Evolutionary conservation across 1,140 invertebrate genomes (phyloP).

Genomic region (Drosophila willistoni): DNA sequence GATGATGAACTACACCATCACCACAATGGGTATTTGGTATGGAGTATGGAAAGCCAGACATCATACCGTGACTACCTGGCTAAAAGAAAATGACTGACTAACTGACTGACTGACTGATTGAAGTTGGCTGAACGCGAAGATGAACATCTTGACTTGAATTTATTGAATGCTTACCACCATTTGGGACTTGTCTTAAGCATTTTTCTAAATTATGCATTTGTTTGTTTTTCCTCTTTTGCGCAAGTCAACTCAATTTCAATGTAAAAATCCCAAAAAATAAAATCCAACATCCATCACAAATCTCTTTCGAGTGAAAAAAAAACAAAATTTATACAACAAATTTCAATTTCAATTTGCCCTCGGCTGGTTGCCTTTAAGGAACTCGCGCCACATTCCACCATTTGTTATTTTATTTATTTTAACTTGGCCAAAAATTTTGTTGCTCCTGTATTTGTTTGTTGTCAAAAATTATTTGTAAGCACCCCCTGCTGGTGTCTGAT

Average conservation of each 20-base stretch:
- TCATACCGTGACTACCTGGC: constrained; percentile 56
- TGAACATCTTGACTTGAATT: constrained; percentile 71
- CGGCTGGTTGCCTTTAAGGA: constrained; percentile 32
- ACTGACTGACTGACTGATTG: constrained; percentile 35
- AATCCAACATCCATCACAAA: constrained; percentile 14
- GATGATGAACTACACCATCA: constrained; percentile 60
- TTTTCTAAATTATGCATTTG: constrained; percentile 53
- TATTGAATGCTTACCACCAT: constrained; percentile 59
- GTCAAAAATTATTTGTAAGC: constrained; percentile 34
- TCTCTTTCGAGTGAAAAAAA: constrained; percentile 21
- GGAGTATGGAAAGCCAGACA: constrained; percentile 52
- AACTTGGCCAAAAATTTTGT: constrained; percentile 17
- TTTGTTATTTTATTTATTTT: constrained; percentile 33
- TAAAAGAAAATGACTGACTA: constrained; percentile 28
- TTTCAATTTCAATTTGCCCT: constrained; percentile 61
- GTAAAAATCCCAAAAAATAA: background rate
- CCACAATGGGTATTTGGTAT: constrained; percentile 2
- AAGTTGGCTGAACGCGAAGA: no score
- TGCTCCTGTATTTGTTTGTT: constrained; percentile 44
- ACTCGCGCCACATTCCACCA: constrained; percentile 28
- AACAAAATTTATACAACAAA: constrained; percentile 38
- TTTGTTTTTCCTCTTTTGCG: constrained; percentile 53
- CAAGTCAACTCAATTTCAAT: constrained; percentile 34
- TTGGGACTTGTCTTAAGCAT: constrained; percentile 36
- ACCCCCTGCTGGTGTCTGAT: constrained; percentile 16